Conservation (phyloP, 2,797 vertebrate species). For the Vultur gryphus region DNA sequence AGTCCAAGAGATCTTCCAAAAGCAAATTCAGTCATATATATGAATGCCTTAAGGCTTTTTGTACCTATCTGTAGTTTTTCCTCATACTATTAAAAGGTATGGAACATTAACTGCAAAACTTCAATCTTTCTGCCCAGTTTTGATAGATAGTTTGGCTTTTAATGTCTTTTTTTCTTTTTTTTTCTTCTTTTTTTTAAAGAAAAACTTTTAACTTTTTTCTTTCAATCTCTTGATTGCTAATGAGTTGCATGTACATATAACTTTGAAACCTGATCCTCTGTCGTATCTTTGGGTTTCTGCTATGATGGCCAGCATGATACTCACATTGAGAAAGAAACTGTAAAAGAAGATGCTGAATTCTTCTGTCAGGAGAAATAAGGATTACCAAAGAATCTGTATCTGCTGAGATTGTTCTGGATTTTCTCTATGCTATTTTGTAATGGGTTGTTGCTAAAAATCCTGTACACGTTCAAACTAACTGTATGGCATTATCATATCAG, state of each 20-base stretch:
- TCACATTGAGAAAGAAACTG: background rate
- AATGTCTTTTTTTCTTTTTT: background rate
- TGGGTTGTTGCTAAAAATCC: background rate
- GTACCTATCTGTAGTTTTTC: background rate
- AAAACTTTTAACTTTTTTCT: background rate
- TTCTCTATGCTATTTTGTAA: background rate
- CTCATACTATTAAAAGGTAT: background rate
- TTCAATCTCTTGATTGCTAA: background rate
- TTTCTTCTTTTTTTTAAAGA: background rate
- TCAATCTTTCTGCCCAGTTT: background rate
- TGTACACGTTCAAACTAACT: background rate
- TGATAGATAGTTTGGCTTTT: background rate
- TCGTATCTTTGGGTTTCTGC: background rate
- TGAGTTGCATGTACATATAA: background rate
- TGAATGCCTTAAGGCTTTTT: background rate
- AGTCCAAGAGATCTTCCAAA: background rate
- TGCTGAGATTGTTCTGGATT: background rate
- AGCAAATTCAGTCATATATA: background rate
- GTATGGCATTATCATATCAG: background rate
- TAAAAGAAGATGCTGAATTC: background rate
- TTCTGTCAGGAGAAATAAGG: background rate
- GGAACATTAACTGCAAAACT: background rate
- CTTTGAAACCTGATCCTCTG: background rate
- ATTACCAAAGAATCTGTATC: background rate
- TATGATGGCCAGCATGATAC: background rate